Conservation (phyloP, 1,140 invertebrate species). For the Papilio polytes region DNA sequence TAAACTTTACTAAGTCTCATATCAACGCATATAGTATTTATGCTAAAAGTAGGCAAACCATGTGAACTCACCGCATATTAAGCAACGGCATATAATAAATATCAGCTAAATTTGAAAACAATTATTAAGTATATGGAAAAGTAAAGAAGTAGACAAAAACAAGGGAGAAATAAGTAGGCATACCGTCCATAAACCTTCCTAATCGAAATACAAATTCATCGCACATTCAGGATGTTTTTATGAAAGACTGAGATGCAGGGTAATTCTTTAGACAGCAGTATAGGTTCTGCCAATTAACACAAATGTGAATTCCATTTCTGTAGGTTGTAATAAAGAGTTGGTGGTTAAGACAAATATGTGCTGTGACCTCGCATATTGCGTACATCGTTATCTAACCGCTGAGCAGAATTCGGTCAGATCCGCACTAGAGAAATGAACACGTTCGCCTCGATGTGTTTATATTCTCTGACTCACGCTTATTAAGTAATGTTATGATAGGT, state of each 20-base stretch:
- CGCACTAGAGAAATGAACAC: conserved; percentile 16
- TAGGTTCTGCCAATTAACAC: background rate
- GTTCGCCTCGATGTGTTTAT: conserved; percentile 23
- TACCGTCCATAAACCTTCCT: background rate
- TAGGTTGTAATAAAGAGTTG: background rate
- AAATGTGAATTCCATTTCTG: background rate
- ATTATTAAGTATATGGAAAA: no score
- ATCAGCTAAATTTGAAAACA: no score
- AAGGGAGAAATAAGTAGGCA: no score
- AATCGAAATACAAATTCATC: no score
- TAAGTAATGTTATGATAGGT: conserved; percentile 18
- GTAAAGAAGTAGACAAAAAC: no score
- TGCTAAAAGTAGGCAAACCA: background rate
- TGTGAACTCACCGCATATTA: background rate
- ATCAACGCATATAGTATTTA: background rate
- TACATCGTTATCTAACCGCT: background rate
- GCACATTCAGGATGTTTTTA: background rate
- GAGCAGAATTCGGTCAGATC: conserved; percentile 21
- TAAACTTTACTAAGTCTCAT: background rate
- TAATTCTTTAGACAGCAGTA: background rate
- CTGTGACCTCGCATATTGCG: background rate
- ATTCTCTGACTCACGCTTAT: conserved; percentile 25
- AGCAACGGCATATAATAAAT: background rate
- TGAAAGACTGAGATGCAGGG: background rate
- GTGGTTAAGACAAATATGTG: background rate